Evolutionary conservation across 1,140 invertebrate species (phyloP), one percentile per base, ranked within the genome.

Genomic region (Agraylea sexmaculata): DNA sequence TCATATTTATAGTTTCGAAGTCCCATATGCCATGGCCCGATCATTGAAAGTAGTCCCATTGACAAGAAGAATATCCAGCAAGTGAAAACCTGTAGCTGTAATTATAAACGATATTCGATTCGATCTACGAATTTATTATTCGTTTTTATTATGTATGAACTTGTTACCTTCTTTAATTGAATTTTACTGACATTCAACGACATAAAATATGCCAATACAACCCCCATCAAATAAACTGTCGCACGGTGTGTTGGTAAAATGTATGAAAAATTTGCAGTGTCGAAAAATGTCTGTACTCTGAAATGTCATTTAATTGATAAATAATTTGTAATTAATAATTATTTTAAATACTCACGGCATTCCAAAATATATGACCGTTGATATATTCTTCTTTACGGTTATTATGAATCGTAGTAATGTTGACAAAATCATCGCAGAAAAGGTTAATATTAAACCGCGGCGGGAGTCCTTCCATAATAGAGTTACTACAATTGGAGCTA

Each of bases 301-400:
- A 30, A 63, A 60, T 8, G 7, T 27, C n/a, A 27, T 27, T 27
- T 27, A 27, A 27, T 8, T 27, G n/a, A 8, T 27, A n/a, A 27
- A 27, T 27, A 27, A 31, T 31, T 31, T 10, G 15, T 13, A 11
- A 31, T 31, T 8, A 31, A 31, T 23, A 8, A 8, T 5, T 11
- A 31, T 10, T 31, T 50, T 53, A 61, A 41, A 33, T 54, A 77
- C 78, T 80, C 62, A 84, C 80, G 78, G 74, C 38, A 77, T 76
- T 20, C 80, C 78, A 51, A 72, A 80, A 52, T 78, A 79, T 27
- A 84, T 70, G 52, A 80, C 78, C 66, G 80, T 76, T 45, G 73
- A 78, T 42, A 84, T 64, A 39, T 73, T 66, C 46, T 70, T 72
- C 28, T 61, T 59, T 35, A 76, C 71, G 3, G 75, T 77, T n/a